phyloP scores from a whole-genome alignment of 2,888 invertebrate genomes.

The Clusia tigrina region DNA sequence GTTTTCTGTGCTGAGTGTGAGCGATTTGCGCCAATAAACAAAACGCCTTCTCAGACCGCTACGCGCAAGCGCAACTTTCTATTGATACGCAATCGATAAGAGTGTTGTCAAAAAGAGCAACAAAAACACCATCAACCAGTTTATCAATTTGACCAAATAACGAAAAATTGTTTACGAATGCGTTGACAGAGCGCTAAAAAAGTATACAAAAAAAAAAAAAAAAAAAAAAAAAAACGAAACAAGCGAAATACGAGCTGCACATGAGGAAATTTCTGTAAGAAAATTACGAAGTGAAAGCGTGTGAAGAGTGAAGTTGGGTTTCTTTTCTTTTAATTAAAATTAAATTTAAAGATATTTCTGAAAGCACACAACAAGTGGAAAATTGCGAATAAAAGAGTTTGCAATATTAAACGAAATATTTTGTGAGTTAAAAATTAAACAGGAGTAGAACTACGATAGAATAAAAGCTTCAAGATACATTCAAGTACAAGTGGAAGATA shows the following conservation, averaged over 20 bases:
- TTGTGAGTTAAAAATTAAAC: no score
- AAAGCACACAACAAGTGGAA: no score
- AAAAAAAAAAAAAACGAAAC: neutral
- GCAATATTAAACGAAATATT: no score
- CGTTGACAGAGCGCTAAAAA: neutral
- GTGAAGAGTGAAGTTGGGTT: neutral
- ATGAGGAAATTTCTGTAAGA: neutral
- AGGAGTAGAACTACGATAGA: no score
- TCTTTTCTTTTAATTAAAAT: no score
- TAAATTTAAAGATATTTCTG: no score
- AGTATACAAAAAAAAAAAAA: neutral
- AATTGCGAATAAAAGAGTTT: no score
- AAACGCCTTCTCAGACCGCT: neutral
- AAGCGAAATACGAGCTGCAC: slow-evolving; percentile 2
- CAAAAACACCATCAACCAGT: neutral
- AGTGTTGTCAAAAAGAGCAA: neutral
- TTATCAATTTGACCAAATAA: neutral
- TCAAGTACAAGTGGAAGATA: no score
- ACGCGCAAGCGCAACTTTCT: neutral
- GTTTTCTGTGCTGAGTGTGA: neutral
- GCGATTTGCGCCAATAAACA: neutral
- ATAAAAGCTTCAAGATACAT: no score
- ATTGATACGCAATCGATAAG: slow-evolving; percentile 7
- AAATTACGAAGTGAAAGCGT: neutral
- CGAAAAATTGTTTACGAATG: slow-evolving; percentile 3